Evolutionary conservation across 2,888 invertebrate species (phyloP).

Genomic region (Zootermopsis nevadensis): DNA sequence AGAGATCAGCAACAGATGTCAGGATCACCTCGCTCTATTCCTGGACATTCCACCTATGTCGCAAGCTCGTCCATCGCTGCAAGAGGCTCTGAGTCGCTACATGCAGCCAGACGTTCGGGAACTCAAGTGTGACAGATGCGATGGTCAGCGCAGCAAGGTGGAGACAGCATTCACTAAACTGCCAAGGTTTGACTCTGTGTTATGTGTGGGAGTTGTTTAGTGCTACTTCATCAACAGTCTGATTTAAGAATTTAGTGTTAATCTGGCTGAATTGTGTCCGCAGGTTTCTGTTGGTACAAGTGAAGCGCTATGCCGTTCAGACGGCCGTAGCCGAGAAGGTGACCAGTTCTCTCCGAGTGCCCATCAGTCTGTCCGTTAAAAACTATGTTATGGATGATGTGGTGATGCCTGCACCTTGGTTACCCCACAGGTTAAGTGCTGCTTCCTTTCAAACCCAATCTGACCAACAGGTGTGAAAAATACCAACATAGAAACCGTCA

Average conservation of each 20-base stretch:
- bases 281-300: slow-evolving; percentile 44
- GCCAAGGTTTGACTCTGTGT: slow-evolving; percentile 19
- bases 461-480: no score
- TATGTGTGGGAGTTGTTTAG: neutral
- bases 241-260: no score
- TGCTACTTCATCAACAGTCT: no score
- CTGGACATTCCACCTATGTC: slow-evolving; percentile 36
- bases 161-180: slow-evolving; percentile 27
- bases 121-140: slow-evolving; percentile 43
- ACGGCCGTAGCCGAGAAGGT: slow-evolving; percentile 40
- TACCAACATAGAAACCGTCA: no score
- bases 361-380: slow-evolving; percentile 39
- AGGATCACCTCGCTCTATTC: slow-evolving; percentile 44
- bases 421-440: slow-evolving; percentile 23
- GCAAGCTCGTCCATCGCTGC: slow-evolving; percentile 27
- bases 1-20: slow-evolving; percentile 13
- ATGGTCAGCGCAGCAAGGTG: neutral
- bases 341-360: slow-evolving; percentile 25
- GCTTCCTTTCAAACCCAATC: neutral
- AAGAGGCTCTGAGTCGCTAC: slow-evolving; percentile 40
- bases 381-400: slow-evolving; percentile 28
- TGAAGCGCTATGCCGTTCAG: slow-evolving; percentile 38
- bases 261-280: neutral
- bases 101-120: slow-evolving; percentile 43
- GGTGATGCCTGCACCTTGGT: slow-evolving; percentile 26